Base-by-base conservation (phyloP, 2,888 invertebrate species). In the Glyphotaelius pellucidus region DNA sequence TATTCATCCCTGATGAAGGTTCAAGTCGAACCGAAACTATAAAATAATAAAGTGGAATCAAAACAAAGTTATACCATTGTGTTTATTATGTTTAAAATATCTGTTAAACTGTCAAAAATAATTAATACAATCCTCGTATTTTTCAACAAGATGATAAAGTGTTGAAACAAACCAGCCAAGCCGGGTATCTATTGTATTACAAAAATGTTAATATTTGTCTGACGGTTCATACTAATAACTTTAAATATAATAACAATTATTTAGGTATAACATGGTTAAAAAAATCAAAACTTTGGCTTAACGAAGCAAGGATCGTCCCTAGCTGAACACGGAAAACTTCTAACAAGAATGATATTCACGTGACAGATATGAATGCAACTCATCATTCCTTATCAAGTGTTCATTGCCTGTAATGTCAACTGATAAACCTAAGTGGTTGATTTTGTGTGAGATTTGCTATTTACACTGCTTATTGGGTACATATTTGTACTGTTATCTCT, bases 361-460 rank as follows among this genome's bases (percentile, higher is more conserved):
- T 88, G 88, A 88, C 52, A 19, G 88, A 88, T 88, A 67, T 30
- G 88, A 67, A 47, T 88, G 88, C 88, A 88, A 67, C 88, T 88
- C 88, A 88, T 88, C 88, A 88, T 3, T 98, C 98, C 52, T 96
- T 99, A 94, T 99, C 99, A 0, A 67, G 97, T 97, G 94, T 97
- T 99, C 92, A 98, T 98, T 94, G 99, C 99, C 93, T 97, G 96
- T 96, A 88, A 31, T 88, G 88, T 88, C 88, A 67, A 88, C 88
- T 88, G 67, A 88, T 88, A 88, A 94, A 84, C 30, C n/a, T 38
- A 38, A 88, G 67, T 67, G 14, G n/a, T 35, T 85, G 85, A 85
- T 85, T 85, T 85, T 85, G 85, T 85, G 35, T 85, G 38, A 38
- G 85, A 85, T 85, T 38, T 85, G 85, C 42, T 85, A 25, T 85